Evolutionary conservation across 2,113 vertebrate genomes (phyloP), one percentile per base, ranked within the genome.

Genomic region (Cyphomyrus plagiostoma): DNA sequence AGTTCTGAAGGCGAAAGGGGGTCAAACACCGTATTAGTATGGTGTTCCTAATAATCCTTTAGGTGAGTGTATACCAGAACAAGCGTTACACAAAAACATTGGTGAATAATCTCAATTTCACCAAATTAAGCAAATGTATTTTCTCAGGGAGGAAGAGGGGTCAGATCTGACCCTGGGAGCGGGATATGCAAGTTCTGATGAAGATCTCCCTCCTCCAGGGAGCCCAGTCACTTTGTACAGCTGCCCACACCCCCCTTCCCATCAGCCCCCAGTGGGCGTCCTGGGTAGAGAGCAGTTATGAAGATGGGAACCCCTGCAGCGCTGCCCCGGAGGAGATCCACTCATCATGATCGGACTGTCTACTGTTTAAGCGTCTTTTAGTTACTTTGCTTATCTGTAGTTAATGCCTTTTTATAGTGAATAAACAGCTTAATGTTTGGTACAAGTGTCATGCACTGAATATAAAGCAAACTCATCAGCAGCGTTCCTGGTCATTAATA

Each of bases 161-260:
- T 50, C 30, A 90, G 66, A 39, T 39, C 77, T 92, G 85, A 66
- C 53, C 15, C 88, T 88, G 7, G 90, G 84, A 74, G 88, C 87
- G 2, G 88, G n/a, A 70, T 90, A 91, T 46, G 90, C 90, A 48
- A 92, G 90, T 45, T 94, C 94, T 3, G 94, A 96, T 15, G 91
- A 93, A 0, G 94, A 95, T 70, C 82, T 89, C 77, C 93, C 93
- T 46, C 92, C 91, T 74, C 91, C 91, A 10, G 84, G 74, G 13
- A 94, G 94, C 87, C 94, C 94, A 1, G 35, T 88, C 0, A 21
- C 82, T 4, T 90, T 92, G 0, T 86, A 89, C 50, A 49, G 56
- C 90, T 56, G 90, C 80, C 87, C 62, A 53, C 89, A 82, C 62
- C 90, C 90, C 45, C 89, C 93, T 92, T 92, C 15, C 42, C 70